Base-by-base conservation (phyloP, 2,113 vertebrate genomes). In the Anguilla rostrata region DNA sequence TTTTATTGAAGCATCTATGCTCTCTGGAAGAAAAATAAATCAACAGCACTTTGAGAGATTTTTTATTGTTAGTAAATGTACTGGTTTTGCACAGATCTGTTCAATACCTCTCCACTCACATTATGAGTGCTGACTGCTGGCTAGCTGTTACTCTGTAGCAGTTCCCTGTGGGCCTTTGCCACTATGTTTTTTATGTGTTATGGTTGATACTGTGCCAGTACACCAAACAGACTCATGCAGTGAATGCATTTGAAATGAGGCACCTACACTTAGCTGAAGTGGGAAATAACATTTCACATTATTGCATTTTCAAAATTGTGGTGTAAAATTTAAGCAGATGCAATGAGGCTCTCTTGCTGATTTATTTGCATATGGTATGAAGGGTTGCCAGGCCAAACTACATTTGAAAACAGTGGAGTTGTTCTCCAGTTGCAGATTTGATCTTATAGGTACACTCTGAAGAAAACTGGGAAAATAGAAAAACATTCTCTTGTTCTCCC, bases 161-260 rank as follows among this genome's bases (percentile, higher is more conserved):
- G 18, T 26, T 66, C 60, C 60, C 60, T 66, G 18, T 66, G 60
- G 60, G 60, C 22, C 8, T 22, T 22, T 26, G 60, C 22, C 26
- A 22, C 60, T 20, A 26, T 66, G 60, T 66, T 66, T 66, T 26
- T 26, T 22, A 26, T 20, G 60, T 66, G 60, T 66, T 66, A 66
- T 66, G 18, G 20, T 66, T 66, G 60, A 66, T 26, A 26, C 60
- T 20, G 60, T 22, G 60, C 60, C 60, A 66, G 60, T 66, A 34
- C 11, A 75, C 71, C n/a, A 34, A 34, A 75, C 71, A 75, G 71
- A 12, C 71, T 75, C n/a, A 66, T 66, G 60, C 3, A n/a, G 26
- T 75, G 71, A 75, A 75, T 34, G 26, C n/a, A 75, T 75, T 75
- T 75, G 71, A 75, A 75, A 75, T 34, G n/a, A 75, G 71, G n/a